Conservation (phyloP, 1,140 invertebrate genomes). For the Lysiphlebus fabarum region DNA sequence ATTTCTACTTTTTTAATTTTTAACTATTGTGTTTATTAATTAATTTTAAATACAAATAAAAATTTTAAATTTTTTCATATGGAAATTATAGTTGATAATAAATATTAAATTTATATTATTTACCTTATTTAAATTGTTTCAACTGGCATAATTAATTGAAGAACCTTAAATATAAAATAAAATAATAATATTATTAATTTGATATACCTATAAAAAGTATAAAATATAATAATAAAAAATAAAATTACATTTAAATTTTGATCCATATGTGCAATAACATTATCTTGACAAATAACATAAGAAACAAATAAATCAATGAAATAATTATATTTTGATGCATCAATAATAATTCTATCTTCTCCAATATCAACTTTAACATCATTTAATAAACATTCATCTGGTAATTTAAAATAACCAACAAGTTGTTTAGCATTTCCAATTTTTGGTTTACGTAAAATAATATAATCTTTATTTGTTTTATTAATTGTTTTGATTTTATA, state of each 20-base stretch:
- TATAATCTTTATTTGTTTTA: conserved; percentile 43
- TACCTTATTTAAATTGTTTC: conserved; percentile 3
- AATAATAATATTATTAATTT: conserved; percentile 6
- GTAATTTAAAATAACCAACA: conserved; percentile 60
- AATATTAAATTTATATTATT: background rate
- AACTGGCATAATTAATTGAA: conserved; percentile 40
- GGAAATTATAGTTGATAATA: background rate
- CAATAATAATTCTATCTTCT: no score
- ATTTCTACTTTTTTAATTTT: no score
- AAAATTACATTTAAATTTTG: no score
- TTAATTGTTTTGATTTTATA: conserved; percentile 20
- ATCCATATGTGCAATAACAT: no score
- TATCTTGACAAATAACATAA: no score
- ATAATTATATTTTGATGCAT: no score
- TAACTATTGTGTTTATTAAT: no score
- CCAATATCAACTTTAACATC: no score
- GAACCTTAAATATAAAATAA: conserved; percentile 39
- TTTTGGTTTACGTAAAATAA: conserved; percentile 51
- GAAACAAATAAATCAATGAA: no score
- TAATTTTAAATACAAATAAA: no score
- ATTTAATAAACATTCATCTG: no score
- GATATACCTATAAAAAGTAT: background rate
- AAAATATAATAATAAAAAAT: background rate
- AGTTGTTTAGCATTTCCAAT: conserved; percentile 52
- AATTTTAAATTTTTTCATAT: no score